Evolutionary conservation across 2,113 vertebrate species (phyloP), one percentile per base, ranked within the genome.

Genomic region (Apaloderma vittatum): DNA sequence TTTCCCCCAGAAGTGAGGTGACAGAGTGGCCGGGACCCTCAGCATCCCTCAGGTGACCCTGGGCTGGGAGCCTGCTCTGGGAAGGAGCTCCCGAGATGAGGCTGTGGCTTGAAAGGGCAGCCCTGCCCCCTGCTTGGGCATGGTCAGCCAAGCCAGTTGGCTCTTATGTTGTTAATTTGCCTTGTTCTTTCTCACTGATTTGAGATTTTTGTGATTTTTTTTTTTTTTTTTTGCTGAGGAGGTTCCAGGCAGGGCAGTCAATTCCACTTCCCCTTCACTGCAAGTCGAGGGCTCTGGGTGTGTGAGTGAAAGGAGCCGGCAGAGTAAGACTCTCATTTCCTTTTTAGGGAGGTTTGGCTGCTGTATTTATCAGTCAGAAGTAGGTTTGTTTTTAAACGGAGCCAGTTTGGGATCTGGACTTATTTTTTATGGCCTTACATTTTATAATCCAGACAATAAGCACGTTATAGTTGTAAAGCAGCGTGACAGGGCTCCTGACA

Each of bases 1-100:
- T 67, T 52, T 90, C 20, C 52, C 8, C 46, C 26, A 36, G 6
- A 67, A 82, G 54, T 90, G 82, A 90, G 58, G 1, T 90, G 93
- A 49, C 0, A 2, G 85, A 71, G 24, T 30, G 68, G 12, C 11
- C 0, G 0, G 16, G 14, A 23, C 40, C 29, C 54, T 49, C 0
- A 0, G 58, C 40, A 36, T 37, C 1, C 2, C 51, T 72, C 71
- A 49, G 27, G 8, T 62, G 81, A 72, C 34, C 18, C 26, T 9
- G 51, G 27, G 20, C 65, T 74, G 37, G 43, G 51, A 65, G 52
- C 15, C 74, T 71, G 49, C 70, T 70, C 62, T 63, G 30, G 36
- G 6, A 68, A 51, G 77, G 32, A 70, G 55, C 49, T 52, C 48
- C 27, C 1, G 1, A 17, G 52, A 24, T 82, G 13, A 7, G n/a